Percentiles rank a stretch among this genome's conserved stretches.
These are phyloP conservation scores for Drosophila repleta DNA, from an alignment of 1,140 invertebrate genomes.

Conservation along the genomic window DNA sequence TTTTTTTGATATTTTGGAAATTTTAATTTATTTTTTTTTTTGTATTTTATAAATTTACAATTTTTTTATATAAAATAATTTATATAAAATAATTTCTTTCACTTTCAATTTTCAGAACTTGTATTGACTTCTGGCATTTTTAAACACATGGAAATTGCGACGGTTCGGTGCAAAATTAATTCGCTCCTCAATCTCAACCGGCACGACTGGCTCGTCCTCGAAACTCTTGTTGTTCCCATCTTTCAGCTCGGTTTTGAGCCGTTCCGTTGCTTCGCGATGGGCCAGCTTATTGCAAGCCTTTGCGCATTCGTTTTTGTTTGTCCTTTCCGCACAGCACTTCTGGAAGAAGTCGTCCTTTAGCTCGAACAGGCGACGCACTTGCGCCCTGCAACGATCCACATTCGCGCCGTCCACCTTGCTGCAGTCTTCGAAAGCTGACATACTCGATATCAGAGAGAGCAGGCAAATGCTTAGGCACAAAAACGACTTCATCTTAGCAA, in stretches of 20 bases:
- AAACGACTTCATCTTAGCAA: neutral
- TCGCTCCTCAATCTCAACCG: neutral
- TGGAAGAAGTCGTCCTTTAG: neutral
- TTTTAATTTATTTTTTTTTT: too few relatives aligned
- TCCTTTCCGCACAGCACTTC: neutral
- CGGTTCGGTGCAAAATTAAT: neutral
- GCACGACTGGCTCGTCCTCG: neutral
- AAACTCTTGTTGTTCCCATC: neutral
- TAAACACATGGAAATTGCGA: neutral
- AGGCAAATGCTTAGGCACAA: neutral
- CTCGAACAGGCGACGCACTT: neutral
- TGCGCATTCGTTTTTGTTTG: neutral
- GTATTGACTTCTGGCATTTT: neutral
- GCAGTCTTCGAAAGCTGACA: neutral
- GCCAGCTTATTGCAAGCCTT: neutral
- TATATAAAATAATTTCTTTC: too few relatives aligned
- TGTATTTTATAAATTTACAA: too few relatives aligned
- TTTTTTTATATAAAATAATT: too few relatives aligned
- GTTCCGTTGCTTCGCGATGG: neutral
- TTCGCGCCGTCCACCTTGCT: neutral
- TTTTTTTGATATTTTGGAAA: too few relatives aligned
- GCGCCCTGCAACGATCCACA: neutral
- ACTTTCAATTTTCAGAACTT: neutral
- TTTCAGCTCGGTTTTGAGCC: neutral
- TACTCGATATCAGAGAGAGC: neutral